Evolutionary conservation across 2,113 vertebrate species (phyloP).

Genomic region (Pelvicachromis taeniatus): DNA sequence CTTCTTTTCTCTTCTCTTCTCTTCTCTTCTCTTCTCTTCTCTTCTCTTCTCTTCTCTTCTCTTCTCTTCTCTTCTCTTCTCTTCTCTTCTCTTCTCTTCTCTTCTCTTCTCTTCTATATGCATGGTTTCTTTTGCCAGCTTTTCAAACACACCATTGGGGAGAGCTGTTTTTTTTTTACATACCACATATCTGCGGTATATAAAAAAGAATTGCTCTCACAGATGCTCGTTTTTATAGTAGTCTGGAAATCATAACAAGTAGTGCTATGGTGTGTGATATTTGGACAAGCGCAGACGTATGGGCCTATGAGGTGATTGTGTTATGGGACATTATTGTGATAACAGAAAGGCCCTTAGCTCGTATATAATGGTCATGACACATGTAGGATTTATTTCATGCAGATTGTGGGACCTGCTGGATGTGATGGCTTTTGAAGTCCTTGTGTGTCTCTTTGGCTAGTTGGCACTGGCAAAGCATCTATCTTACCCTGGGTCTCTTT

Average conservation of each 20-base stretch:
- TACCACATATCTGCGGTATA: background rate
- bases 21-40: background rate
- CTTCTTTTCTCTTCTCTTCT: too few relatives aligned
- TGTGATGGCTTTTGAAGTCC: background rate
- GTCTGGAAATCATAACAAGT: conserved; percentile 58
- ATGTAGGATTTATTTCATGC: conserved; percentile 3
- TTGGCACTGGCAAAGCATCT: background rate
- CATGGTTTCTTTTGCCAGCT: background rate
- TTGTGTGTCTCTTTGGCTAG: background rate
- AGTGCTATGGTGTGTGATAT: conserved; percentile 47
- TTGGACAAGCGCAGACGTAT: conserved; percentile 46
- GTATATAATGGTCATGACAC: conserved; percentile 45
- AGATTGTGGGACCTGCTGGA: background rate
- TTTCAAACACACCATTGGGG: background rate
- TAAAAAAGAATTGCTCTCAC: conserved; percentile 36
- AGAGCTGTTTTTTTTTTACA: background rate
- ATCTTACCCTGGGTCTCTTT: conserved; percentile 24
- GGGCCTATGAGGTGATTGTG: conserved; percentile 3
- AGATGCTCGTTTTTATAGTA: conserved; percentile 48
- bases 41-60: background rate
- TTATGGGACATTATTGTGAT: conserved; percentile 25
- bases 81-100: background rate
- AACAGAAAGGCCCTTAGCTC: conserved; percentile 42
- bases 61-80: background rate
- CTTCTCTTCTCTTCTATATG: background rate